Percentiles rank a stretch among this genome's conserved stretches.
phyloP scores from a whole-genome alignment of 2,888 invertebrate genomes.

The Meiosimyza platycephala region DNA sequence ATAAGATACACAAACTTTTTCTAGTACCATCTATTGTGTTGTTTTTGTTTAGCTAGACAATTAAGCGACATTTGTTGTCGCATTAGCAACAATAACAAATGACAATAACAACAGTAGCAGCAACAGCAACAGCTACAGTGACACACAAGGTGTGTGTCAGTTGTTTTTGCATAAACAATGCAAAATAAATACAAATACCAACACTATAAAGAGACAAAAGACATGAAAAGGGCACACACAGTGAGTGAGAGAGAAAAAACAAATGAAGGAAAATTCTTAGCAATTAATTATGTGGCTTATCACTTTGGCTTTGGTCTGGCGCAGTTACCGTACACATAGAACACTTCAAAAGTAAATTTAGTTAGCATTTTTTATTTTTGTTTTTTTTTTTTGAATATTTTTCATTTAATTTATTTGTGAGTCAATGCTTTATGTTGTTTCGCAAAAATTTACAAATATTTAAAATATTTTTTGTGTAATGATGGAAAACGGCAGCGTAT shows the following conservation, averaged over 20 bases:
- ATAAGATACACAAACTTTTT: too few relatives aligned
- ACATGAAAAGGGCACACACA: background rate
- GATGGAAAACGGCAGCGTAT: too few relatives aligned
- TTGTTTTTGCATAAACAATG: conserved; percentile 13
- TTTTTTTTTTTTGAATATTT: background rate
- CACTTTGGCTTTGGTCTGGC: conserved; percentile 30
- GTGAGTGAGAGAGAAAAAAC: background rate
- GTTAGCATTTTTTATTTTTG: background rate
- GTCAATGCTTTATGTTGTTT: too few relatives aligned
- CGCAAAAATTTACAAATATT: too few relatives aligned
- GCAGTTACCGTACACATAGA: background rate
- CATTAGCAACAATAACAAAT: conserved; percentile 41
- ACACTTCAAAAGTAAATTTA: background rate
- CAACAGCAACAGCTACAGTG: conserved; percentile 16
- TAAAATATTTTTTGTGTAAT: too few relatives aligned
- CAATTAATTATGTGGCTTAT: conserved; percentile 37
- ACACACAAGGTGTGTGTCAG: conserved; percentile 39
- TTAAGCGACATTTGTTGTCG: conserved; percentile 44
- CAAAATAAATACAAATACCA: background rate
- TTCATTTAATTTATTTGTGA: too few relatives aligned
- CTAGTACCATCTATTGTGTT: background rate
- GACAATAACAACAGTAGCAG: conserved; percentile 27
- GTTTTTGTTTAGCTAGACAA: conserved; percentile 26
- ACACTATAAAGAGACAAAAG: background rate
- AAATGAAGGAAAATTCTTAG: conserved; percentile 10